A percentile compares a stretch with the other conserved stretches of the same genome.
Conservation (phyloP, 2,113 vertebrate genomes). For the Actenoides lindsayi region DNA sequence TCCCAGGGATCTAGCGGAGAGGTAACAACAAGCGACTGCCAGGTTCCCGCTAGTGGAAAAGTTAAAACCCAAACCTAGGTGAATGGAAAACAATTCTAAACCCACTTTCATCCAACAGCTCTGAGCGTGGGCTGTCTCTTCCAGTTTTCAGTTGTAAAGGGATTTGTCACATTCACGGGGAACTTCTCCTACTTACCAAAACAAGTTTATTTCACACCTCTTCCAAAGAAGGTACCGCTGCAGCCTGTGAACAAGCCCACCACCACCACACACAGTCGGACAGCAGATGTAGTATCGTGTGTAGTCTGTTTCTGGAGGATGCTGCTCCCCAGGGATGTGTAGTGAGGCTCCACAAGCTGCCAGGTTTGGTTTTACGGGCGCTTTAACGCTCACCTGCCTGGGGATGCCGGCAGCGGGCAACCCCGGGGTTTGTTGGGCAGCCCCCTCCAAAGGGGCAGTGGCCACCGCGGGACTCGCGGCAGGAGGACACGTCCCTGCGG, state of each 20-base stretch:
- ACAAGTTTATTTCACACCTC: too few species aligned
- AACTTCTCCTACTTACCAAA: background rate
- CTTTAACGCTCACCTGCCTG: background rate
- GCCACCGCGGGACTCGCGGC: too few species aligned
- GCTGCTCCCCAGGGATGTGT: background rate
- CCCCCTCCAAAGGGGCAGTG: background rate
- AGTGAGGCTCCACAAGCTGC: background rate
- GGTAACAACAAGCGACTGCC: background rate
- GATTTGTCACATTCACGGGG: background rate
- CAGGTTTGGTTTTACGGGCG: background rate
- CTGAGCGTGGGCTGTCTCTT: background rate
- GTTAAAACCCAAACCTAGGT: background rate
- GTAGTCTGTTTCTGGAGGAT: background rate
- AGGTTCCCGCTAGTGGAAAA: background rate
- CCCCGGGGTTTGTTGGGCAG: background rate
- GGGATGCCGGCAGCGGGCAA: background rate
- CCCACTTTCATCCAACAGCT: background rate
- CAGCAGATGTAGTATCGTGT: background rate
- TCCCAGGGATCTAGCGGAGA: background rate
- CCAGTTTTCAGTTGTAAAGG: background rate
- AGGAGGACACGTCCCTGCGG: too few species aligned
- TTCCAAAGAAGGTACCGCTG: fast-evolving
- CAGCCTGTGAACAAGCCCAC: too few species aligned
- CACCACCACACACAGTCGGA: background rate
- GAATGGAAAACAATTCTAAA: background rate